Conservation (phyloP, 2,888 invertebrate genomes). For the Clivina fossor region DNA sequence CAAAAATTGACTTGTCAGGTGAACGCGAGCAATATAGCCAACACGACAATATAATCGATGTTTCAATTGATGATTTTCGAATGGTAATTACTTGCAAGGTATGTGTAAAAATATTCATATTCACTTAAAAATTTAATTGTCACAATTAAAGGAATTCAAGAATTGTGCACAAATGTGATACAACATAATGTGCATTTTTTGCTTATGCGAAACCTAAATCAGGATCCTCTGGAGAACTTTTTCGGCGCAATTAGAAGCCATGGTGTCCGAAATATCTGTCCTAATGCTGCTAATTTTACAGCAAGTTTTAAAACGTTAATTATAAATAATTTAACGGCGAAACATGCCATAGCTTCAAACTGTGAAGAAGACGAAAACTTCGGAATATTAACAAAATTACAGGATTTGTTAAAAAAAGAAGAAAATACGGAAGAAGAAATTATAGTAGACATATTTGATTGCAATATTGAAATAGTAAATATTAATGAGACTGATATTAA, state of each 20-base stretch:
- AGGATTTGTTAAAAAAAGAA: background rate
- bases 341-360: constrained; percentile 1
- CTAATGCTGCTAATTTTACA: background rate
- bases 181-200: too few species aligned
- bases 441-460: too few species aligned
- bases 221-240: constrained; percentile 6
- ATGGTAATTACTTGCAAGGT: too few species aligned
- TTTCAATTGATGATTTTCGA: too few species aligned
- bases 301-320: background rate
- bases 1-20: too few species aligned
- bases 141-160: too few species aligned
- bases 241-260: constrained; percentile 5
- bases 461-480: background rate
- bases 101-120: too few species aligned
- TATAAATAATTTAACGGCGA: background rate
- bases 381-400: background rate
- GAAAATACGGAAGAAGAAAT: too few species aligned
- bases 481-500: background rate
- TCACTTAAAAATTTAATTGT: too few species aligned
- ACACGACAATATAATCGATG: too few species aligned
- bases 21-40: too few species aligned
- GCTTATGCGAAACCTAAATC: background rate
- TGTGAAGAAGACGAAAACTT: constrained; percentile 1
- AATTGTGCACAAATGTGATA: too few species aligned
- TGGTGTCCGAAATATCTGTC: background rate